Evolutionary conservation across 2,888 invertebrate species (phyloP), one percentile per base, ranked within the genome.

Genomic region (Strigamia maritima): DNA sequence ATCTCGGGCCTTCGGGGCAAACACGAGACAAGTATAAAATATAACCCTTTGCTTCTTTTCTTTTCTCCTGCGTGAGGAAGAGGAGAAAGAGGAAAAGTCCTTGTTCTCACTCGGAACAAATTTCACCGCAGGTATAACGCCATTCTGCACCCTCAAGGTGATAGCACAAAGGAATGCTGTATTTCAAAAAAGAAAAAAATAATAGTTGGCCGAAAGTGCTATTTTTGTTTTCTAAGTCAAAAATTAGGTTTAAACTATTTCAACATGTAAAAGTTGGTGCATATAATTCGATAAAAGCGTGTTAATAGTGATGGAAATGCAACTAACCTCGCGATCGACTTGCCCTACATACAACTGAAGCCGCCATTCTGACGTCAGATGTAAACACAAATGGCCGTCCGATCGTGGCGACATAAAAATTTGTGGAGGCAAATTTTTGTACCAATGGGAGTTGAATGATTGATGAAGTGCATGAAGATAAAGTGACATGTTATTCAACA

Each of bases 401-500:
- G 70, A 70, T 28, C 28, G 70, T 12, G 26, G 28, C 79, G 60
- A 65, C 65, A 54, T 22, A 35, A 79, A 79, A 38, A 79, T 19
- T 7, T 26, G 70, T n/a, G 28, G 44, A 79, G 74, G 24, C 74
- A 79, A 79, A 79, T 79, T 70, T 79, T 70, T 70, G 49, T 75
- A 54, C 79, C 79, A 38, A 24, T 35, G 79, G 75, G 79, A 79
- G 40, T 54, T n/a, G 19, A 74, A 75, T 79, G 79, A 79, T 79
- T 70, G 79, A 79, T 79, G 22, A 75, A 35, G 40, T 40, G 31
- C 40, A 70, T 54, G 60, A 79, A 79, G 79, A 79, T 79, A 79
- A 79, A 79, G 74, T 79, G 79, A 79, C 79, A 75, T 79, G 79
- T 75, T 75, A 75, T 79, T 79, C 79, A 79, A 79, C 75, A 75